Base-by-base conservation (phyloP, 2,888 invertebrate genomes). In the Cephus spinipes region DNA sequence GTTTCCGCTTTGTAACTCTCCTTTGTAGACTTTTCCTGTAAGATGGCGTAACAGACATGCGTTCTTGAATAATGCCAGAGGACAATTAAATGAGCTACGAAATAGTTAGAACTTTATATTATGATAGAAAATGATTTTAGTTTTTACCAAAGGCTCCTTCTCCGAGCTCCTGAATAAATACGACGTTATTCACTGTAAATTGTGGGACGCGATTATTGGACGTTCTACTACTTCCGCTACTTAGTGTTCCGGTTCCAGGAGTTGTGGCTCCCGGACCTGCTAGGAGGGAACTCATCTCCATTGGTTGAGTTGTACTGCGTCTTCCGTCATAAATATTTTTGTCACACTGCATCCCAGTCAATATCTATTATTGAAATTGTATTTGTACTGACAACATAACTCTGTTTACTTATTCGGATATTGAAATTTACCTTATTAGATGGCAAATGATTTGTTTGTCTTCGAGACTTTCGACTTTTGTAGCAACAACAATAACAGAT, bases 141-240 rank as follows among this genome's bases (percentile, higher is more conserved):
- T 15, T 32, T 31, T 92, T 92, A 92, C 99, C 99, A 91, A 98
- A 99, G 40, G 98, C 98, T 15, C 99, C 98, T 92, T 98, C 98
- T 33, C 98, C 98, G 40, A 99, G 92, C 91, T 98, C 97, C 90
- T 98, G 97, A 74, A 97, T 93, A 89, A 98, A 97, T 83, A 95
- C 94, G 0, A 98, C 96, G 91, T 97, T 96, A 79, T 96, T 95
- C 80, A 97, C 93, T 0, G 96, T 96, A 90, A 97, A 98, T 87
- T 98, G 98, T 4, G 97, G 95, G 73, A 98, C 96, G 86, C 96
- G 85, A 88, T 93, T 94, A 15, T 93, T 93, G 11, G 94, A 92
- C 23, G 90, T 89, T 84, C 90, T 88, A 81, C 90, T 90, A 90
- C 93, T 87, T 85, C 92, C 87, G 90, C 92, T 83, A 91, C 93